Base-by-base conservation (phyloP, 2,797 vertebrate genomes). In the Mus caroli region DNA sequence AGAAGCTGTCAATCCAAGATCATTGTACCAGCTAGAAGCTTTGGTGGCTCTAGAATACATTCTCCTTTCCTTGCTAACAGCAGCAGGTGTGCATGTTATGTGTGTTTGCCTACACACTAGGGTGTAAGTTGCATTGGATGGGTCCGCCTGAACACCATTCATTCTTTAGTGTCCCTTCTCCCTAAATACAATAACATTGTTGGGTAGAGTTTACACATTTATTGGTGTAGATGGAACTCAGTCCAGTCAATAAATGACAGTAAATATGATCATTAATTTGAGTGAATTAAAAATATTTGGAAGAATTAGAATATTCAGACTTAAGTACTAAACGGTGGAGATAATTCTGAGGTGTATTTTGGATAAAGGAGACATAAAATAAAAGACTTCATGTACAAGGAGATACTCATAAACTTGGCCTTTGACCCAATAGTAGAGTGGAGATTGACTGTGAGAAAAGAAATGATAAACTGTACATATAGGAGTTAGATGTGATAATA, bases 261-360 rank as follows among this genome's bases (percentile, higher is more conserved):
- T 37, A 71, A 92, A 89, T 89, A 84, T 60, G 15, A 60, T 71
- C 56, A 77, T 80, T 80, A 37, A 37, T 50, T 94, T 77, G 0
- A 8, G 0, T 76, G 40, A 89, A 9, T 87, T 95, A 28, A 46
- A 86, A 95, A 79, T 67, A 71, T 24, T 93, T 4, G 34, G 12
- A 15, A 6, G 73, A 8, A 94, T 92, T 64, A 92, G n/a, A 91
- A 94, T 83, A 62, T 86, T 46, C 6, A 50, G 19, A 91, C 26
- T 52, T 84, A 84, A 80, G 31, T 67, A 20, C 85, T 43, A 26
- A 83, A 40, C 50, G 8, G 19, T 71, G 52, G 17, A 88, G 8
- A 28, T 46, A 19, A 82, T 91, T 91, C 12, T 91, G 26, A 26
- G 22, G 71, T 4, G 43, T 73, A 62, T 31, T 10, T 46, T 84